Evolutionary conservation across 2,888 invertebrate genomes (phyloP), one percentile per base, ranked within the genome.

Genomic region (Xestobium rufovillosum): DNA sequence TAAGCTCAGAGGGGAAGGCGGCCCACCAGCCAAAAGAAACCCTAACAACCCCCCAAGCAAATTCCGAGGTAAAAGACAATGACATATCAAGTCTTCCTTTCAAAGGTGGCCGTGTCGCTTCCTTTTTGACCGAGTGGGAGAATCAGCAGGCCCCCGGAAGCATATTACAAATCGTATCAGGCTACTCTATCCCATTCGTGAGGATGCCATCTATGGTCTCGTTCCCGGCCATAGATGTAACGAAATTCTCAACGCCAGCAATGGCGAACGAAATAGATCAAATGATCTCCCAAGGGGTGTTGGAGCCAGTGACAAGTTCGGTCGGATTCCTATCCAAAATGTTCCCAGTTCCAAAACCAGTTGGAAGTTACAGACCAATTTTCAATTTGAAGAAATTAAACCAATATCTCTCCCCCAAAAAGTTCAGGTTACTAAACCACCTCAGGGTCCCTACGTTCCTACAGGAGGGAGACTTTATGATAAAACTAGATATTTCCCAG

Each of bases 351-450:
- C 34, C 38, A 38, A 38, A 38, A 25, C 8, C 12, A 11, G 16
- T 32, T 4, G 37, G 37, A 35, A 23, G n/a, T 11, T 9, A 6
- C n/a, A 28, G 34, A 25, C 36, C 25, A 3, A 26, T 32, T 9
- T 36, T 39, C 33, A 43, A 41, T 25, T 19, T 43, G n/a, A 8
- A 13, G 9, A 3, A 23, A 2, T 16, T 41, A 26, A 43, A 41
- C 33, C 4, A 35, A 9, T 40, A 28, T 30, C 26, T 41, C 10
- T n/a, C 8, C 8, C 38, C 37, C 3, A 38, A 28, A 16, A 47
- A 47, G 26, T 47, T 48, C 25, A 29, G 41, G 4, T 17, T 47
- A 12, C 26, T 39, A 3, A 44, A 38, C 25, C 48, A 48, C 8
- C 25, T 8, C 10, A 34, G 36, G 2, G 43, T 47, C 9, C 43